Evolutionary conservation across 1,140 invertebrate species (phyloP).

Genomic region (Sminthurides bifidus): DNA sequence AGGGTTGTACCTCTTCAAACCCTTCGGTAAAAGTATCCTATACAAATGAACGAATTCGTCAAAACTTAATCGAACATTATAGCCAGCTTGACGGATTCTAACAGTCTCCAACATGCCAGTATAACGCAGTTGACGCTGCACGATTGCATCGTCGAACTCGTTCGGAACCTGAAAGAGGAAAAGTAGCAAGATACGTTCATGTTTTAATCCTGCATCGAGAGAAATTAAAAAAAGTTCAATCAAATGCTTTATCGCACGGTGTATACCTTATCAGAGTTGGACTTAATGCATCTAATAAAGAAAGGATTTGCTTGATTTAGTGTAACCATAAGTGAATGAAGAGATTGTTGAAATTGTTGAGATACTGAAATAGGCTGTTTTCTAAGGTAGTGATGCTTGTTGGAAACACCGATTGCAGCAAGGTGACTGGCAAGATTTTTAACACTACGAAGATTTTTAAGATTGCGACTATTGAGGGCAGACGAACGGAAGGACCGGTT

Average conservation of each 20-base stretch:
- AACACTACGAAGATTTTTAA: constrained; percentile 79
- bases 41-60: constrained; percentile 89
- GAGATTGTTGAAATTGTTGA: constrained; percentile 83
- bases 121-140: constrained; percentile 74
- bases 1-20: constrained; percentile 56
- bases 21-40: constrained; percentile 78
- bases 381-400: constrained; percentile 51
- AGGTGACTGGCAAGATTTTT: constrained; percentile 57
- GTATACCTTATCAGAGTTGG: constrained; percentile 82
- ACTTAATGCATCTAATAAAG: constrained; percentile 95
- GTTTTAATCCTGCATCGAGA: background rate
- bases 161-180: constrained; percentile 55
- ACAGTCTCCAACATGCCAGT: constrained; percentile 96
- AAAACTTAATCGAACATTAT: constrained; percentile 83
- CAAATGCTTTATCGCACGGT: background rate
- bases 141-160: constrained; percentile 84
- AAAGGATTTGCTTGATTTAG: constrained; percentile 90
- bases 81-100: constrained; percentile 84
- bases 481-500: constrained; percentile 75
- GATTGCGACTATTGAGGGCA: constrained; percentile 61
- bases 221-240: constrained; percentile 1
- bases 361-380: constrained; percentile 85
- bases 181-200: too few species aligned
- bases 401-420: constrained; percentile 38
- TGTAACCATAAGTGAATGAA: constrained; percentile 84